Base-by-base conservation (phyloP, 2,797 vertebrate species). In the Lagocephalus sceleratus region DNA sequence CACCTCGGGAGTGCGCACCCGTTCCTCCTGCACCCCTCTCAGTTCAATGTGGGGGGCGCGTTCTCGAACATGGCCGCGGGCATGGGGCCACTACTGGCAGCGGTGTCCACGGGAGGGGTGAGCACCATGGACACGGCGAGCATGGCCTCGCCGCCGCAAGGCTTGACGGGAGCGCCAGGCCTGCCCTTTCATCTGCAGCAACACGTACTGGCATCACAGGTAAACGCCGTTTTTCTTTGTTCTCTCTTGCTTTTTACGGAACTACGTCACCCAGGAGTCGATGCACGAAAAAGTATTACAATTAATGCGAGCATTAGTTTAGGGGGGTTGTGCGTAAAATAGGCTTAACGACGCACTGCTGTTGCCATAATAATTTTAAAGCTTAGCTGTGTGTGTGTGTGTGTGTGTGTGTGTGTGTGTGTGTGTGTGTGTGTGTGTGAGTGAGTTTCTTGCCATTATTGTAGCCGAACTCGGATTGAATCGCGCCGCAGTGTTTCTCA, bases 131-230 rank as follows among this genome's bases (percentile, higher is more conserved):
- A 99, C 75, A 92, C 91, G 25, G 86, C 87, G 16, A 93, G 94
- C 89, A 94, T 95, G 82, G 91, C 93, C 3, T 94, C 95, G 0
- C 88, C 94, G 1, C 86, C 90, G 21, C 95, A 97, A 68, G 90
- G 93, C 88, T 82, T 98, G 61, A 85, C 93, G 0, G 94, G 93
- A 58, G 89, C 92, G 0, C 92, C 92, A 0, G 91, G 93, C 49
- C 78, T 98, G 67, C 97, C 97, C 20, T 99, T 98, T 75, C 97
- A 98, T 81, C 92, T 99, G 73, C 97, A 99, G 83, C 97, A 97
- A 81, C 97, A 99, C 10, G 93, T 98, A 78, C 82, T 99, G 85
- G 97, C 97, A 53, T 97, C 97, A 0, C 96, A 97, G 96, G 96
- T 99, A 94, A 82, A 6, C 14, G 17, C 40, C 47, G 29, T 2